Conservation (phyloP, 92 coral and sea anemone genomes). For the Phenganax marumi region DNA sequence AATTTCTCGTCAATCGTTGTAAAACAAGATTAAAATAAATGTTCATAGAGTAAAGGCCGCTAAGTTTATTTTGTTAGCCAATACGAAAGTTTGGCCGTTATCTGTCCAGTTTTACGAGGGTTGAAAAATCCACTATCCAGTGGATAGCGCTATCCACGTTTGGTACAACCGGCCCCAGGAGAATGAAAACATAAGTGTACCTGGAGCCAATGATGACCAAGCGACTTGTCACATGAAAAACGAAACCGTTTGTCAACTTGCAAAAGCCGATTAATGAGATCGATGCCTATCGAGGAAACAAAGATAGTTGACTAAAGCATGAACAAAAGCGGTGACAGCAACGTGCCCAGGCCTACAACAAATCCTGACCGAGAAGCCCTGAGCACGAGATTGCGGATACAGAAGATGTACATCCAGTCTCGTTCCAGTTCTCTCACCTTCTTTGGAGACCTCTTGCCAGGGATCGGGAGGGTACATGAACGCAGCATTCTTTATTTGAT, state of each 20-base stretch:
- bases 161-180: not conserved
- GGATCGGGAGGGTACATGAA: conserved; percentile 98
- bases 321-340: not conserved
- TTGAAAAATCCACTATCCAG: too few species aligned
- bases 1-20: too few species aligned
- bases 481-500: conserved; percentile 94
- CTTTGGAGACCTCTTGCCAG: conserved; percentile 85
- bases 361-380: not conserved
- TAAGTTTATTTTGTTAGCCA: too few species aligned
- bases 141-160: too few species aligned
- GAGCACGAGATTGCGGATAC: not conserved
- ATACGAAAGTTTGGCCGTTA: too few species aligned
- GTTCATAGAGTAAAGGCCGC: too few species aligned
- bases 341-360: not conserved
- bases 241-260: conserved; percentile 95
- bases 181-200: conserved; percentile 41
- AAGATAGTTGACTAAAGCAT: not conserved
- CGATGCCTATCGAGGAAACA: conserved; percentile 62
- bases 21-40: too few species aligned
- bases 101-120: too few species aligned
- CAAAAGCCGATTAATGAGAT: conserved; percentile 81
- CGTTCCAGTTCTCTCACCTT: conserved; percentile 50
- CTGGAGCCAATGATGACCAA: conserved; percentile 96
- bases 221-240: conserved; percentile 92
- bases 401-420: not conserved